A percentile compares a stretch with the other conserved stretches of the same genome.
Conservation (phyloP, 37 sponge, comb jelly and placozoan genomes). For the Mnemiopsis leidyi region DNA sequence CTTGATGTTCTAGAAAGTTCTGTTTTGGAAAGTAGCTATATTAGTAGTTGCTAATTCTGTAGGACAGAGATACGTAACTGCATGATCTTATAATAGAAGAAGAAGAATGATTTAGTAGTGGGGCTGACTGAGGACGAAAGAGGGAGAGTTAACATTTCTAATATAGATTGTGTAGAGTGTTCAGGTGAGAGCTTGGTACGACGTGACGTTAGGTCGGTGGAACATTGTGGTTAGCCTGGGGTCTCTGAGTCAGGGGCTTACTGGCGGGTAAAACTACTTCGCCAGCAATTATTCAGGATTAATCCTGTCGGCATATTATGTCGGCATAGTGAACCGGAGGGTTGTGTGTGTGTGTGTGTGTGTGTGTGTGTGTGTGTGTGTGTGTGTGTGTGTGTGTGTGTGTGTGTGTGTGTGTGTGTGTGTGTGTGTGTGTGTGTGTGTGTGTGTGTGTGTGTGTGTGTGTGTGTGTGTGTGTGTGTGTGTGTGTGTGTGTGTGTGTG, state of each 20-base stretch:
- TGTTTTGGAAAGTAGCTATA: not conserved
- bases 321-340: too few species aligned
- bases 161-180: not conserved
- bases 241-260: not conserved
- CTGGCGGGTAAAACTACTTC: not conserved
- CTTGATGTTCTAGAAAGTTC: not conserved
- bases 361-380: too few species aligned
- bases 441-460: constrained; percentile 31
- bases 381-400: too few species aligned
- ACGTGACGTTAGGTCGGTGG: not conserved
- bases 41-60: too few species aligned
- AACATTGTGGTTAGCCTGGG: not conserved
- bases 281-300: not conserved
- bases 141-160: too few species aligned
- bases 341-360: too few species aligned
- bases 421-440: not conserved
- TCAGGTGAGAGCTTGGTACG: not conserved
- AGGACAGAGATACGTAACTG: too few species aligned
- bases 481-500: too few species aligned
- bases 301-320: not conserved
- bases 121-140: not conserved
- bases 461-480: constrained; percentile 65
- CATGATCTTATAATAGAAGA: too few species aligned
- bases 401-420: too few species aligned
- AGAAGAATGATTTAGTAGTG: not conserved